These are phyloP conservation scores for Asteroscopus sphinx DNA, from an alignment of 2,888 invertebrate species.

Conservation along the genomic window DNA sequence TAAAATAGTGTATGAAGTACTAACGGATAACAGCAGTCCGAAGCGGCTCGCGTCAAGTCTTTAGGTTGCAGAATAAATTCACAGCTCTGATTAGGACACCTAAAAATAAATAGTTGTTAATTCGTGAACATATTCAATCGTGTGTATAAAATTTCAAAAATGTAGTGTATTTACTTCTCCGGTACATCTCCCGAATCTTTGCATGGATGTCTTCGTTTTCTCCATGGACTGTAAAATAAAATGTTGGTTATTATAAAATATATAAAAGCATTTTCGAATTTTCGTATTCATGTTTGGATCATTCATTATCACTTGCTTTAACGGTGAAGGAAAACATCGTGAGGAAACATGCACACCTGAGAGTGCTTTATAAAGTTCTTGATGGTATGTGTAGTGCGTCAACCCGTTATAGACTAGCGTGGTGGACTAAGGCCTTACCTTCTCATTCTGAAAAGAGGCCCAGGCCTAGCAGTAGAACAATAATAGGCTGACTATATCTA, in stretches of 20 bases:
- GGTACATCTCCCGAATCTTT: constrained; percentile 58
- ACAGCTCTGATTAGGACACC: constrained; percentile 68
- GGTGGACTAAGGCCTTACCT: too few species aligned
- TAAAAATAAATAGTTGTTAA: constrained; percentile 31
- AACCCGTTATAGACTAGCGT: too few species aligned
- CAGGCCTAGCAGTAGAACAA: too few species aligned
- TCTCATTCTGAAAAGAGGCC: too few species aligned
- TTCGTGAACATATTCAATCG: not conserved
- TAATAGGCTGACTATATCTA: too few species aligned
- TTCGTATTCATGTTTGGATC: too few species aligned
- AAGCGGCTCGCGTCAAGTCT: constrained; percentile 66
- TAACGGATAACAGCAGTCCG: constrained; percentile 71
- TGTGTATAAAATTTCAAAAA: not conserved
- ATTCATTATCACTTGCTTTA: too few species aligned
- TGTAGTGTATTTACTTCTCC: constrained; percentile 60
- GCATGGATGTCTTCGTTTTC: constrained; percentile 58
- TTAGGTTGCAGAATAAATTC: constrained; percentile 76
- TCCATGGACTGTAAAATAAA: constrained; percentile 69
- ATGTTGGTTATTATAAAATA: not conserved
- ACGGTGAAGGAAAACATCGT: too few species aligned
- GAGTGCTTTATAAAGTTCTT: too few species aligned
- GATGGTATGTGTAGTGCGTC: too few species aligned
- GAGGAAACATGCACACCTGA: too few species aligned
- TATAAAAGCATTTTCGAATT: not conserved
- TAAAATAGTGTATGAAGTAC: constrained; percentile 17